phyloP scores from a whole-genome alignment of 2,888 invertebrate genomes.

The Trichogramma dendrolimi region DNA sequence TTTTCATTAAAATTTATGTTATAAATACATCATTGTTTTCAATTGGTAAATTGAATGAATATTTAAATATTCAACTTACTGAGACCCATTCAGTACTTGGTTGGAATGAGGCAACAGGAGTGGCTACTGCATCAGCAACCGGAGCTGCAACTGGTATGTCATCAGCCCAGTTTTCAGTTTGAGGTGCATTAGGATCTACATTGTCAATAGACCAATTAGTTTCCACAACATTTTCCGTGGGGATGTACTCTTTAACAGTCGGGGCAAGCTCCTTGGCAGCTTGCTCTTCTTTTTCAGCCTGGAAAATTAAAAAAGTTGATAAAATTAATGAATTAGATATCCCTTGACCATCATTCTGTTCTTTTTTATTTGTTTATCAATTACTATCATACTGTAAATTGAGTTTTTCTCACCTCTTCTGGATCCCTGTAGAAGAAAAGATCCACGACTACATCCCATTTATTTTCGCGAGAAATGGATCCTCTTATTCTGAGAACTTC shows the following conservation, averaged over 20 bases:
- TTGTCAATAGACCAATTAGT: constrained; percentile 60
- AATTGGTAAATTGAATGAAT: too few species aligned
- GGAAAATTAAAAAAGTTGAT: constrained; percentile 13
- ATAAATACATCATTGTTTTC: too few species aligned
- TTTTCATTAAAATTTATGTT: too few species aligned
- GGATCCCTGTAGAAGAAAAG: constrained; percentile 99
- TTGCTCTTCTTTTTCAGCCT: constrained; percentile 92
- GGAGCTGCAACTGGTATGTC: constrained; percentile 48
- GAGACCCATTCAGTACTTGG: too few species aligned
- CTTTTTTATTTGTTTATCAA: too few species aligned
- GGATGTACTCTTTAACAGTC: constrained; percentile 53
- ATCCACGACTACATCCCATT: constrained; percentile 98
- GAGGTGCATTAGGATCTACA: constrained; percentile 47
- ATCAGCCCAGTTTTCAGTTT: constrained; percentile 56
- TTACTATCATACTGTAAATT: too few species aligned
- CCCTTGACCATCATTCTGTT: too few species aligned
- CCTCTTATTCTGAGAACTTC: constrained; percentile 93
- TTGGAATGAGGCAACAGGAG: constrained; percentile 34
- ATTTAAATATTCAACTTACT: too few species aligned
- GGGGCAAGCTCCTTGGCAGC: constrained; percentile 75
- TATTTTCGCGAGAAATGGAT: constrained; percentile 81
- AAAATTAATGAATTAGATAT: too few species aligned
- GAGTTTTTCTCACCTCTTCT: constrained; percentile 66
- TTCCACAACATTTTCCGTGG: constrained; percentile 22
- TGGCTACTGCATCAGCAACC: constrained; percentile 44